A percentile compares a stretch with the other conserved stretches of the same genome.
These are phyloP conservation scores for Morbakka virulenta DNA, from an alignment of 30 jellyfish, hydroid and myxozoan species.

Conservation along the genomic window DNA sequence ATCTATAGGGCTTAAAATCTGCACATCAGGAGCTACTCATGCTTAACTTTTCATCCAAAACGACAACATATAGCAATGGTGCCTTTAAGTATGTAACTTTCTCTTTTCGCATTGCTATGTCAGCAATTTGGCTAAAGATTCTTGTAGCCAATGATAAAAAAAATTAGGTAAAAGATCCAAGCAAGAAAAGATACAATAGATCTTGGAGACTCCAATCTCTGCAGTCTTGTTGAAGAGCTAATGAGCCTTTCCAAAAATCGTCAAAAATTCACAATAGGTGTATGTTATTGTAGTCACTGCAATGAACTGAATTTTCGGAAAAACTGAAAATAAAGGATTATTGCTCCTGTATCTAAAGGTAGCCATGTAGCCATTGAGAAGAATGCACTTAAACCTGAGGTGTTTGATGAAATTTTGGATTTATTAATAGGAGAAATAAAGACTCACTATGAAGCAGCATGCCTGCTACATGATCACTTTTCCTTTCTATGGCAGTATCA, in stretches of 20 bases:
- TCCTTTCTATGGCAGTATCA: constrained; percentile 40
- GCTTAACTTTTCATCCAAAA: constrained; percentile 15
- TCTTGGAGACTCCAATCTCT: constrained; percentile 14
- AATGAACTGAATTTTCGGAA: constrained; percentile 24
- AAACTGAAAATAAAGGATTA: constrained; percentile 16
- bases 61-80: constrained; percentile 11
- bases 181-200: too few species aligned
- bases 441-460: too few species aligned
- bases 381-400: constrained; percentile 30
- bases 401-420: constrained; percentile 18
- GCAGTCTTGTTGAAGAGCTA: constrained; percentile 44
- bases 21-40: constrained; percentile 17
- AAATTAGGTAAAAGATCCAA: too few species aligned
- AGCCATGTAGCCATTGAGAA: constrained; percentile 36
- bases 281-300: constrained; percentile 45
- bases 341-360: constrained; percentile 24
- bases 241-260: constrained; percentile 22
- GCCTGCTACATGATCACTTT: too few species aligned
- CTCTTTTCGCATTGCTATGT: too few species aligned
- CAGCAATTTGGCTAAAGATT: too few species aligned
- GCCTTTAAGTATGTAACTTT: too few species aligned
- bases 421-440: constrained; percentile 27
- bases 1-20: too few species aligned
- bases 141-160: too few species aligned
- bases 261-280: constrained; percentile 26